These are phyloP conservation scores for Rhipidura dahli DNA, from an alignment of 2,113 vertebrate species.

Conservation along the genomic window DNA sequence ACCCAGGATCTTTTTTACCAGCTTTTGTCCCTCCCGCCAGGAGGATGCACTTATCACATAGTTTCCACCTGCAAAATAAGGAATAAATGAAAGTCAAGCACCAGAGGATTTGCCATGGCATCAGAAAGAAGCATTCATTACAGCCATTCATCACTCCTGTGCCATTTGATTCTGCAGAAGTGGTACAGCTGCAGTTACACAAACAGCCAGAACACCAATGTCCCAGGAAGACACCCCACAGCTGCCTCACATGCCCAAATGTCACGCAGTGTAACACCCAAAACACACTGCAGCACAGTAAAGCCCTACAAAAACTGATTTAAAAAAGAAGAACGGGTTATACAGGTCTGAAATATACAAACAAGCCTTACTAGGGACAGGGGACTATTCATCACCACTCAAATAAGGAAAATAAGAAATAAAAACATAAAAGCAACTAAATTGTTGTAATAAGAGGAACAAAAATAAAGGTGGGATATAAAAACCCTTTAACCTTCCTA, in stretches of 20 bases:
- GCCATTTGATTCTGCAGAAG: neutral
- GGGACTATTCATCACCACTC: neutral
- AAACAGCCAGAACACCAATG: neutral
- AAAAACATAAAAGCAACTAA: neutral
- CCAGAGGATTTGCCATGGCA: neutral
- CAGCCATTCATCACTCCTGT: neutral
- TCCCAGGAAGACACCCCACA: neutral
- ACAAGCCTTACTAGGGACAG: neutral
- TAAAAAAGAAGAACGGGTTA: neutral
- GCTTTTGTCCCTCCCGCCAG: slow-evolving; percentile 92
- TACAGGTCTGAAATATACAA: neutral
- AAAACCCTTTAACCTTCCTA: neutral
- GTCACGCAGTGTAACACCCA: neutral
- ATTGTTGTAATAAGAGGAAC: neutral
- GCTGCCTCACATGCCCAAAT: neutral
- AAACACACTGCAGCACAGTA: neutral
- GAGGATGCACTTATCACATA: slow-evolving; percentile 84
- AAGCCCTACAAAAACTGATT: neutral
- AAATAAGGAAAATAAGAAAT: neutral
- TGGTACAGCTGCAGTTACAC: neutral
- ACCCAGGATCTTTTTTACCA: slow-evolving; percentile 90
- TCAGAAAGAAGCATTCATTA: neutral
- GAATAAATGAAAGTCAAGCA: neutral
- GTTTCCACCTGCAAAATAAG: slow-evolving; percentile 51
- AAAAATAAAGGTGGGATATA: neutral